Base-by-base conservation (phyloP, 2,797 vertebrate species). In the Netta rufina region DNA sequence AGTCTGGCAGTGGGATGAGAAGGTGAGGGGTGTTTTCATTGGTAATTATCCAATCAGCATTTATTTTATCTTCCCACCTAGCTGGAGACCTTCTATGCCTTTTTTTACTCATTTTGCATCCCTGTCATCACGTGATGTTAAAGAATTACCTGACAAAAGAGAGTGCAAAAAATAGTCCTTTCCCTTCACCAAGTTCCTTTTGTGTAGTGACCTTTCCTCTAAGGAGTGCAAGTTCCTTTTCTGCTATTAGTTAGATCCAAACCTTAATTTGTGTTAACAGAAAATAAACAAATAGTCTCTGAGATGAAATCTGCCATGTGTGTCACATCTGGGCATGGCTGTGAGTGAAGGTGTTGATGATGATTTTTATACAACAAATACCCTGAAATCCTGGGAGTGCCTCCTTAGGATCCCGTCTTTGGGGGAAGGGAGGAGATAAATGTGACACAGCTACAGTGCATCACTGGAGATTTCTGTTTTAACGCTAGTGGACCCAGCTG, bases 1-100 rank as follows among this genome's bases (percentile, higher is more conserved):
- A 70, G 99, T 99, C 74, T 99, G 99, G 99, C 99, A 99, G 85
- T 99, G 99, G 99, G 99, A 99, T 97, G 99, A 99, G 97, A 99
- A 99, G 99, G 99, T 99, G 98, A 97, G 92, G 16, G 45, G 17
- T 51, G 24, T 54, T 84, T 86, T 67, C n/a, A 21, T 5, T 78
- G 11, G 21, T 71, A 58, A 4, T 78, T 56, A 13, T 54, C 15
- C 25, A 16, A 25, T 18, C 6, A 25, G 0, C 1, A 18, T 88
- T 75, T 71, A 66, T 51, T 5, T 2, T 53, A 5, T 60, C 11
- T 72, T 76, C 9, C 18, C 19, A 16, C 8, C 5, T 66, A 41
- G 20, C 32, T n/a, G 27, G 51, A 73, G 56, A 61, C 19, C 10
- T 13, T 22, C 18, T 33, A 9, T 66, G 25, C 9, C 53, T 30